Evolutionary conservation across 2,888 invertebrate genomes (phyloP).

Genomic region (Enchytraeus crypticus): DNA sequence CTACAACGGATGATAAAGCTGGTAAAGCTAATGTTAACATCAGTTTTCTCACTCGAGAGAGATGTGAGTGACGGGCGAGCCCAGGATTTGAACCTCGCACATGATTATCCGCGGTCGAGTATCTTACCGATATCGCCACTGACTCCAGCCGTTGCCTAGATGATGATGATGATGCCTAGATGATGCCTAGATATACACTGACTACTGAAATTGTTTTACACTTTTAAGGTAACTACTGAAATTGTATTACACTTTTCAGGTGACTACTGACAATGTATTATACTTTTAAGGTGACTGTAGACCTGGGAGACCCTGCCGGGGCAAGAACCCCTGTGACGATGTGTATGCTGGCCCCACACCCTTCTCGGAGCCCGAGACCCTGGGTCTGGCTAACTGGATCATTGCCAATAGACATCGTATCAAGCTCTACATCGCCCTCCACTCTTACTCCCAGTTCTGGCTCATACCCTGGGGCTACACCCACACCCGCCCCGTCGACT

Average conservation of each 20-base stretch:
- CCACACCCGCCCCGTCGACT: constrained; percentile 2
- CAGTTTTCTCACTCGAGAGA: too few species aligned
- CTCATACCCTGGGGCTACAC: constrained; percentile 21
- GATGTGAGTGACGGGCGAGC: too few species aligned
- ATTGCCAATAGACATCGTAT: constrained; percentile 46
- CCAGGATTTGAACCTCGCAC: too few species aligned
- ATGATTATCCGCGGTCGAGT: too few species aligned
- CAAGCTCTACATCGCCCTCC: constrained; percentile 50
- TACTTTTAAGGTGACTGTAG: constrained; percentile 3
- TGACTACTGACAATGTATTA: background rate
- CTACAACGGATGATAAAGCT: too few species aligned
- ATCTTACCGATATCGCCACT: too few species aligned
- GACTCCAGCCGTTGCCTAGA: too few species aligned
- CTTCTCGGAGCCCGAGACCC: constrained; percentile 20
- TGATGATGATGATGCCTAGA: too few species aligned
- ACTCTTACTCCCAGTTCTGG: constrained; percentile 24
- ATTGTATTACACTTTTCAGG: background rate
- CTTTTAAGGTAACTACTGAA: background rate
- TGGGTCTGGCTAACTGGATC: constrained; percentile 11
- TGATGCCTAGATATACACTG: too few species aligned
- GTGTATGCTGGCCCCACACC: constrained; percentile 18
- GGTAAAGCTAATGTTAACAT: too few species aligned
- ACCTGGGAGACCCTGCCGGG: constrained; percentile 37
- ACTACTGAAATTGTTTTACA: background rate
- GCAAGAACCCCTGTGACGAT: constrained; percentile 49